Base-by-base conservation (phyloP, 2,888 invertebrate species). In the Nephrocerus scutellatus region DNA sequence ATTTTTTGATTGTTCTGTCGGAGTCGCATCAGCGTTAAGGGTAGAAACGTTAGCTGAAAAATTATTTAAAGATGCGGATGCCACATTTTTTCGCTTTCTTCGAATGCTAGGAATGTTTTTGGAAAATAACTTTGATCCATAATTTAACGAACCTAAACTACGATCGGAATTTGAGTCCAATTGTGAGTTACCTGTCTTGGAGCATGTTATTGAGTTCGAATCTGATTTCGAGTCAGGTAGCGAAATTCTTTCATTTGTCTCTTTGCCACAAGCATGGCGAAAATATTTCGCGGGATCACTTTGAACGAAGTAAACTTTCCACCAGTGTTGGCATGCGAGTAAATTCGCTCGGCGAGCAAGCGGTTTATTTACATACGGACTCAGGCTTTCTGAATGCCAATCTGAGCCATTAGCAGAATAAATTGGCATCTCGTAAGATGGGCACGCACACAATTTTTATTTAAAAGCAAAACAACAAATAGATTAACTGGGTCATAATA, bases 291-390 rank as follows among this genome's bases (percentile, higher is more conserved):
- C 77, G 54, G 84, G 83, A 62, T 84, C 84, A 18, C 82, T 84
- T 55, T 85, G 79, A 72, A 84, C 78, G 80, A 84, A 82, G 57
- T 85, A 84, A 35, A 84, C 83, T 62, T 83, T 82, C 85, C 85
- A 85, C 86, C 86, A 86, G 69, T 84, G 82, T 59, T 81, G 81
- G 68, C 82, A 82, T 75, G 81, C 80, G 30, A 81, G 59, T 49
- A 80, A 77, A 57, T 80, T 80, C 8, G 78, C 78, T 2, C 77
- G 37, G 26, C 46, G 44, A 20, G 49, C 33, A 15, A 47, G 21
- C 12, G 47, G 40, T 62, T 33, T 66, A 53, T 47, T 63, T 62
- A 39, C 57, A 51, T n/a, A n/a, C n/a, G n/a, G n/a, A n/a, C n/a
- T n/a, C n/a, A n/a, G n/a, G n/a, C n/a, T n/a, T n/a, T n/a, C n/a